Evolutionary conservation across 2,888 invertebrate genomes (phyloP).

Genomic region (Meganola albula): DNA sequence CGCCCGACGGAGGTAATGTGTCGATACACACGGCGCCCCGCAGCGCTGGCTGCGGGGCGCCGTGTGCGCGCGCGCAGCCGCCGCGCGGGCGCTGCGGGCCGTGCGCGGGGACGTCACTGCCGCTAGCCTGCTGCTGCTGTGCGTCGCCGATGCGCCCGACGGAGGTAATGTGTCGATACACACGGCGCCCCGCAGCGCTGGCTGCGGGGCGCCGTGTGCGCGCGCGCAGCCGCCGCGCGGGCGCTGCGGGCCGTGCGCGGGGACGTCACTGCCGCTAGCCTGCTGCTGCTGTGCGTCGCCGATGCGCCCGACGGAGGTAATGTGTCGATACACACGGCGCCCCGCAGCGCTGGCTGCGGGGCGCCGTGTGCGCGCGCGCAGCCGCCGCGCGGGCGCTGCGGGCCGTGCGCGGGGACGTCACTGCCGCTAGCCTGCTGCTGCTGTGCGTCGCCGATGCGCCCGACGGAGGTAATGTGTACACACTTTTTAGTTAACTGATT

Average conservation of each 20-base stretch:
- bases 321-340: not conserved
- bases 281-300: not conserved
- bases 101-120: not conserved
- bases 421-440: not conserved
- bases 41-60: not conserved
- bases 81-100: not conserved
- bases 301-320: not conserved
- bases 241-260: not conserved
- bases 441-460: not conserved
- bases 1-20: not conserved
- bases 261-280: not conserved
- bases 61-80: not conserved
- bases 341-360: not conserved
- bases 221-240: not conserved
- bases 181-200: not conserved
- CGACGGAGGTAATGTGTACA: constrained; percentile 1
- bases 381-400: not conserved
- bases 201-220: not conserved
- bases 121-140: not conserved
- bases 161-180: not conserved
- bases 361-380: not conserved
- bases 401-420: not conserved
- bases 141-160: not conserved
- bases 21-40: not conserved
- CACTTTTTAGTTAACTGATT: no score